Evolutionary conservation across 2,797 vertebrate genomes (phyloP).

Genomic region (Adelosebastes latens): DNA sequence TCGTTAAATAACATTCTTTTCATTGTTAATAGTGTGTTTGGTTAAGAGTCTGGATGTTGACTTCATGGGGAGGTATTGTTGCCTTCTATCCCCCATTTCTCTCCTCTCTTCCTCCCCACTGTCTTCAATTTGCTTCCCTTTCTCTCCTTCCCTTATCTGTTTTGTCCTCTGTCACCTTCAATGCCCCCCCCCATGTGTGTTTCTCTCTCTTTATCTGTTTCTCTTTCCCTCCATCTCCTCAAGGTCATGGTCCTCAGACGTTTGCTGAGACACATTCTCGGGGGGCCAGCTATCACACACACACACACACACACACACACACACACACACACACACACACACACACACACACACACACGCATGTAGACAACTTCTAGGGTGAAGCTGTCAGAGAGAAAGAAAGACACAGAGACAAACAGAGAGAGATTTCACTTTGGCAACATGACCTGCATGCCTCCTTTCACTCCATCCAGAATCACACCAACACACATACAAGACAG

Average conservation of each 20-base stretch:
- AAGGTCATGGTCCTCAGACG: conserved; percentile 72
- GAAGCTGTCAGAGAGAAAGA: conserved; percentile 15
- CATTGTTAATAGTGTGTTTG: neutral
- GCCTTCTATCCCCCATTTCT: neutral
- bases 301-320: neutral
- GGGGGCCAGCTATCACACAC: conserved; percentile 35
- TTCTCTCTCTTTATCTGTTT: conserved; percentile 49
- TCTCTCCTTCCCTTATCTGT: conserved; percentile 36
- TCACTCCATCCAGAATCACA: conserved; percentile 4
- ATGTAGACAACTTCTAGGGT: conserved; percentile 12
- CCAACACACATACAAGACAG: conserved; percentile 13
- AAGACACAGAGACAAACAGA: conserved; percentile 14
- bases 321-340: too few species aligned
- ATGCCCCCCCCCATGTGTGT: conserved; percentile 30
- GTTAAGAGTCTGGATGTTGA: neutral
- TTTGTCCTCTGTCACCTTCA: conserved; percentile 49
- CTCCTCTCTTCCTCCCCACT: neutral
- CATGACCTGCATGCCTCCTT: conserved; percentile 31
- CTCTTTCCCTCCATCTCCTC: conserved; percentile 54
- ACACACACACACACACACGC: too few species aligned
- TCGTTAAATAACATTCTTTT: neutral
- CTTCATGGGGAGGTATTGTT: neutral
- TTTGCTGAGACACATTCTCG: conserved; percentile 58
- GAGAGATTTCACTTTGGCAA: conserved; percentile 37
- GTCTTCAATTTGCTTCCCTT: conserved; percentile 9